These are phyloP conservation scores for Phenganax stokvisi DNA, from an alignment of 92 coral and sea anemone genomes.

Conservation along the genomic window DNA sequence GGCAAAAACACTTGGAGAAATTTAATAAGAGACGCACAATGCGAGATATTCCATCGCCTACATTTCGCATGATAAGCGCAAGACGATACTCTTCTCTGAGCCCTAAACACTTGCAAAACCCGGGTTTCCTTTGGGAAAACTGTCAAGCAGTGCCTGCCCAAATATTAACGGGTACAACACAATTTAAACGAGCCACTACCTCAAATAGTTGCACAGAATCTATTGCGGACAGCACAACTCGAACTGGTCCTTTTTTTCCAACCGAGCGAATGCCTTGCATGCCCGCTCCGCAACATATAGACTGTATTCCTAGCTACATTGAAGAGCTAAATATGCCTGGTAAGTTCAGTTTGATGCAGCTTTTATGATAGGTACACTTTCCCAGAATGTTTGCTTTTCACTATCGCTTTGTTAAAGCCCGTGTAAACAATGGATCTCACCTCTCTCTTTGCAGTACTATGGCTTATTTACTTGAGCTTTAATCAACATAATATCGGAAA, in stretches of 20 bases:
- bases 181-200: constrained; percentile 25
- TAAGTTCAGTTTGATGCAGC: constrained; percentile 33
- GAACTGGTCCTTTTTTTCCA: constrained; percentile 89
- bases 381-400: background rate
- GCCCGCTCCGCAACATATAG: constrained; percentile 63
- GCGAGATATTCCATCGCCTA: constrained; percentile 28
- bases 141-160: constrained; percentile 25
- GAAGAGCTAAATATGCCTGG: constrained; percentile 79
- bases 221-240: background rate
- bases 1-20: constrained; percentile 61
- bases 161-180: background rate
- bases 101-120: background rate
- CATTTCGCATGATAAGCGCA: constrained; percentile 3
- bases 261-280: constrained; percentile 74
- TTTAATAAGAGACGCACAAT: constrained; percentile 51
- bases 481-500: no score
- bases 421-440: background rate
- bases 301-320: constrained; percentile 56
- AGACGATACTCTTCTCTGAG: constrained; percentile 1
- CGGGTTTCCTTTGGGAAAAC: constrained; percentile 30
- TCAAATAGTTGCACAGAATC: background rate
- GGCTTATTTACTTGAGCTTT: background rate
- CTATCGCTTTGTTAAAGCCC: background rate
- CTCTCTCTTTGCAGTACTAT: background rate
- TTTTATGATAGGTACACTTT: no score